Evolutionary conservation across 1,140 invertebrate genomes (phyloP).

Genomic region (Solenopsis invicta): DNA sequence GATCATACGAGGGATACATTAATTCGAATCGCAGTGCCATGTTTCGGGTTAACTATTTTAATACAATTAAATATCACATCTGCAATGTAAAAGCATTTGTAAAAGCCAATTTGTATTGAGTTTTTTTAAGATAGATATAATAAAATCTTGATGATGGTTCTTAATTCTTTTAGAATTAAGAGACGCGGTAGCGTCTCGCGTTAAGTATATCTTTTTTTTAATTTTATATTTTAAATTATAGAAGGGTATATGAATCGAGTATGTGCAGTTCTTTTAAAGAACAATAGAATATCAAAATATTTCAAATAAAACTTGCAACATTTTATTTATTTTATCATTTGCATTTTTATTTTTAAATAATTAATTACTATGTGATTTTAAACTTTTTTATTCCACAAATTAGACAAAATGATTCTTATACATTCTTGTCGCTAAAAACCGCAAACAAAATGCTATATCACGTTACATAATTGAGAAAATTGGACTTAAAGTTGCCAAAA

Average conservation of each 20-base stretch:
- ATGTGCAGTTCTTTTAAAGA: not conserved
- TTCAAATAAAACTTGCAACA: not conserved
- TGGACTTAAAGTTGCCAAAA: too few species aligned
- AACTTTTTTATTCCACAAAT: too few species aligned
- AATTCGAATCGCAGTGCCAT: slow-evolving; percentile 63
- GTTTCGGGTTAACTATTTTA: slow-evolving; percentile 45
- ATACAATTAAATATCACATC: slow-evolving; percentile 10
- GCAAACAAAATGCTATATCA: too few species aligned
- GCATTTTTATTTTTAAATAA: not conserved
- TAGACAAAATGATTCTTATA: too few species aligned
- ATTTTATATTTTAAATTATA: not conserved
- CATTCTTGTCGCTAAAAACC: too few species aligned
- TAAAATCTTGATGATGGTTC: too few species aligned
- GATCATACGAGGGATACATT: slow-evolving; percentile 76
- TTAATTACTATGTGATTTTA: not conserved
- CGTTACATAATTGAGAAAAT: too few species aligned
- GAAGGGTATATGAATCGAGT: too few species aligned
- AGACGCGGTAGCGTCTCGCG: too few species aligned
- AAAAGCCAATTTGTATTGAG: not conserved
- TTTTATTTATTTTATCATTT: slow-evolving; percentile 7
- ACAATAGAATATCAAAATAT: not conserved
- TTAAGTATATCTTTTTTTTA: too few species aligned
- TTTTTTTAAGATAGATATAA: not conserved
- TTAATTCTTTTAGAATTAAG: not conserved
- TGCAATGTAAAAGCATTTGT: not conserved